Percentiles rank a stretch among this genome's conserved stretches.
Conservation (phyloP, 2,888 invertebrate genomes). For the Diadegma fenestrale region DNA sequence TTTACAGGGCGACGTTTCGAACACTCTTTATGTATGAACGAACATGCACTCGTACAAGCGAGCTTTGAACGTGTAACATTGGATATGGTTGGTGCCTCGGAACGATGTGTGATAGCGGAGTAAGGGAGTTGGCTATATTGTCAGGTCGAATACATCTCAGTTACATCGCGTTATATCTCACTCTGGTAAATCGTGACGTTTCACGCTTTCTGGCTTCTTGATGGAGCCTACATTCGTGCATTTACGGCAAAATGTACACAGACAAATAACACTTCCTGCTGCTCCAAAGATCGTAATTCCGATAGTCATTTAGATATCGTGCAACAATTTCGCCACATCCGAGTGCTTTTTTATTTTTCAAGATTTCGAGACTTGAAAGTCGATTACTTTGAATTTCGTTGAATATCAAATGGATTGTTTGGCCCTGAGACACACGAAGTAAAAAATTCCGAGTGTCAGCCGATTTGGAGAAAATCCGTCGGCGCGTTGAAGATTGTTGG, state of each 20-base stretch:
- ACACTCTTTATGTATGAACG: slow-evolving; percentile 7
- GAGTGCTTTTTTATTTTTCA: background rate
- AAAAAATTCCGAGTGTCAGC: background rate
- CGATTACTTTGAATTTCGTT: background rate
- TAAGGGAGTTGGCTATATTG: slow-evolving; percentile 44
- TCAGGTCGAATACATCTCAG: slow-evolving; percentile 60
- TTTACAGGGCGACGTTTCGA: background rate
- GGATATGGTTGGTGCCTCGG: slow-evolving; percentile 46
- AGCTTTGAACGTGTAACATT: slow-evolving; percentile 2
- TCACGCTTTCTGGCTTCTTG: slow-evolving; percentile 64
- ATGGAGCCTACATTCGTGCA: slow-evolving; percentile 36
- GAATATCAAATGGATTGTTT: background rate
- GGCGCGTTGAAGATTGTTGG: background rate
- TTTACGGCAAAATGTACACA: slow-evolving; percentile 27
- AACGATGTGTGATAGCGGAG: slow-evolving; percentile 35
- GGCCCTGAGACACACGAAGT: background rate
- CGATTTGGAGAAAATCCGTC: background rate
- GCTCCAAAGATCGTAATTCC: slow-evolving; percentile 7
- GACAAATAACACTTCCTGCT: slow-evolving; percentile 42
- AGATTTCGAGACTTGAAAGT: background rate
- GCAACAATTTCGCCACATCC: background rate
- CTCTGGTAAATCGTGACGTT: slow-evolving; percentile 72
- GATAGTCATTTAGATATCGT: slow-evolving; percentile 10
- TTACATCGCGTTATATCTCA: slow-evolving; percentile 75
- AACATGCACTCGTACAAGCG: background rate